Percentiles rank a stretch among this genome's conserved stretches.
These are phyloP conservation scores for Thunnus thynnus DNA, from an alignment of 2,113 vertebrate genomes.

Conservation along the genomic window DNA sequence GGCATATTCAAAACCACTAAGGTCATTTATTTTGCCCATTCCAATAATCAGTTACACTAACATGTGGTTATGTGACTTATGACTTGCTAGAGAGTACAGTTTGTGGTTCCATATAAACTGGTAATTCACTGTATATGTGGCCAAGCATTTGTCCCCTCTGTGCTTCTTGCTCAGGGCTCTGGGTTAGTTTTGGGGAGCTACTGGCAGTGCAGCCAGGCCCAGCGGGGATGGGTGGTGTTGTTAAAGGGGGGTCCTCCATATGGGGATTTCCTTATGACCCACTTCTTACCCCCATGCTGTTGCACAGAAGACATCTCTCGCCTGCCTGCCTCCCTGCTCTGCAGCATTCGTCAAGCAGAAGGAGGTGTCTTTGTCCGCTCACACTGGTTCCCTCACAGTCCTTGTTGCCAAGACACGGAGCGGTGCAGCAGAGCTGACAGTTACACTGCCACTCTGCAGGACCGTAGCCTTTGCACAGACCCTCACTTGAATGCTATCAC, in stretches of 20 bases:
- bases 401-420: constrained; percentile 76
- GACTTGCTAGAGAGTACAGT: constrained; percentile 1
- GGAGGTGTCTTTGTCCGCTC: constrained; percentile 67
- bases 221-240: constrained; percentile 25
- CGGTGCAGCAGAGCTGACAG: constrained; percentile 53
- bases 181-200: constrained; percentile 45
- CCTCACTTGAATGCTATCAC: constrained; percentile 9
- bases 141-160: background rate
- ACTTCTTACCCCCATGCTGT: constrained; percentile 64
- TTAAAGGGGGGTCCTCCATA: constrained; percentile 55
- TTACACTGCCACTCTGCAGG: constrained; percentile 65
- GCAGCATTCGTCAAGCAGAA: constrained; percentile 53
- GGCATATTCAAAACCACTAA: background rate
- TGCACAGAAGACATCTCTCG: constrained; percentile 48
- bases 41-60: background rate
- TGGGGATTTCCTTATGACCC: constrained; percentile 80
- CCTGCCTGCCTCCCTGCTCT: constrained; percentile 42
- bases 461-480: constrained; percentile 39
- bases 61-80: background rate
- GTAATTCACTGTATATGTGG: background rate
- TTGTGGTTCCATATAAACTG: constrained; percentile 26
- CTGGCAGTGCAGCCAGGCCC: constrained; percentile 42
- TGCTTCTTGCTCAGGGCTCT: constrained; percentile 35
- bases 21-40: background rate
- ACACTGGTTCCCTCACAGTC: constrained; percentile 64